Conservation (phyloP, 2,888 invertebrate genomes). For the Mythimna ferrago region DNA sequence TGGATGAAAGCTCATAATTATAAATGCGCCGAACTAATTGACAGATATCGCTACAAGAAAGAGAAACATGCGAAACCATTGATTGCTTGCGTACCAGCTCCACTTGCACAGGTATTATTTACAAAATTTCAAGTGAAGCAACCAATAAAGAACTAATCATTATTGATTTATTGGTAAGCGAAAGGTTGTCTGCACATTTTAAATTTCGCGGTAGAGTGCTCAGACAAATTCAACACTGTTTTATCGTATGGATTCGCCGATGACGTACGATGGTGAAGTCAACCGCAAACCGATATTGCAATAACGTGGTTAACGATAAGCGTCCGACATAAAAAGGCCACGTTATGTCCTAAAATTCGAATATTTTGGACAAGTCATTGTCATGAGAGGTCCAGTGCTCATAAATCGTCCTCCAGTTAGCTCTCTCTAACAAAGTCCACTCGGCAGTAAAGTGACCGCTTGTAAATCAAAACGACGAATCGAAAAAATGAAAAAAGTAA, state of each 20-base stretch:
- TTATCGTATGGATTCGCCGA: slow-evolving; percentile 54
- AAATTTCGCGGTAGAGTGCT: slow-evolving; percentile 64
- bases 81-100: slow-evolving; percentile 10
- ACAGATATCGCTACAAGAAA: slow-evolving; percentile 19
- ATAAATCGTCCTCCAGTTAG: slow-evolving; percentile 88
- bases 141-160: slow-evolving; percentile 37
- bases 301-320: slow-evolving; percentile 73
- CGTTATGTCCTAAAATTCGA: slow-evolving; percentile 83
- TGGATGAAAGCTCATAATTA: slow-evolving; percentile 18
- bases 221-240: slow-evolving; percentile 60
- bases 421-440: slow-evolving; percentile 86
- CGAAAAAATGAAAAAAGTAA: slow-evolving; percentile 83
- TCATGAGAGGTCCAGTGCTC: slow-evolving; percentile 78
- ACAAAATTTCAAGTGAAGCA: slow-evolving; percentile 23
- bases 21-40: slow-evolving; percentile 27
- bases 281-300: slow-evolving; percentile 74
- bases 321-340: slow-evolving; percentile 73
- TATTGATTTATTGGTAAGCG: slow-evolving; percentile 55
- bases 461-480: slow-evolving; percentile 89
- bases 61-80: not conserved
- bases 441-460: slow-evolving; percentile 86
- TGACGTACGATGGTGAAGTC: slow-evolving; percentile 56
- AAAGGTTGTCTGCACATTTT: slow-evolving; percentile 64
- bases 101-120: slow-evolving; percentile 6
- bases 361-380: slow-evolving; percentile 86